Evolutionary conservation across 2,888 invertebrate species (phyloP), one percentile per base, ranked within the genome.

Genomic region (Lapara coniferarum): DNA sequence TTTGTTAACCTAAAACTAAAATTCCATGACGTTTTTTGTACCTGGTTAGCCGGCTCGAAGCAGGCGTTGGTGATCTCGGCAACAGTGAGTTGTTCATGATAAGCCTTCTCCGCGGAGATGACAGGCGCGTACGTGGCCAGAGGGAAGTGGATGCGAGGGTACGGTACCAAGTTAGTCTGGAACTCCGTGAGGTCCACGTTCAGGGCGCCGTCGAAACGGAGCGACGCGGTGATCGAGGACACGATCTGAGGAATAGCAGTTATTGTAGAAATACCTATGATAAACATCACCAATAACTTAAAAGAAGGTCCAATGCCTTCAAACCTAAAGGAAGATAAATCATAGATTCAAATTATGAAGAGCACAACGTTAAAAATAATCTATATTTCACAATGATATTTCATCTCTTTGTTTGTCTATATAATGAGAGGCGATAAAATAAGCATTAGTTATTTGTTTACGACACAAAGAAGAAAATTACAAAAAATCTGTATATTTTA

Each of bases 71-170:
- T 99, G 83, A 98, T 98, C 86, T 98, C 98, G 4, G 97, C 95
- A 7, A 98, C 98, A 0, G 97, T 96, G 73, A 98, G 94, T 85
- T 98, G 98, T 87, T 98, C 98, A 82, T 98, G 98, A 89, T 98
- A 98, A 7, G 98, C 98, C 89, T 98, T 98, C 89, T 98, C 98
- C 0, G 98, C 97, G 51, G 98, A 97, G 87, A 98, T 98, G 78
- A 98, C 97, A 14, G 98, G 98, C 25, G 98, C 98, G 86, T 98
- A 98, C 4, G 98, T 97, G 74, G 97, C 97, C 79, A 98, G 94
- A 12, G 98, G 98, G 95, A 98, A 98, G 88, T 98, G 98, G 84
- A 98, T 98, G 81, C 98, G 96, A 6, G 98, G 98, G 91, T 98
- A 98, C 68, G 98, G 98, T 80, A 98, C 98, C 94, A 98, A 92